Evolutionary conservation across 64 coral and sea anemone species (phyloP).

Genomic region (Montipora sp.): DNA sequence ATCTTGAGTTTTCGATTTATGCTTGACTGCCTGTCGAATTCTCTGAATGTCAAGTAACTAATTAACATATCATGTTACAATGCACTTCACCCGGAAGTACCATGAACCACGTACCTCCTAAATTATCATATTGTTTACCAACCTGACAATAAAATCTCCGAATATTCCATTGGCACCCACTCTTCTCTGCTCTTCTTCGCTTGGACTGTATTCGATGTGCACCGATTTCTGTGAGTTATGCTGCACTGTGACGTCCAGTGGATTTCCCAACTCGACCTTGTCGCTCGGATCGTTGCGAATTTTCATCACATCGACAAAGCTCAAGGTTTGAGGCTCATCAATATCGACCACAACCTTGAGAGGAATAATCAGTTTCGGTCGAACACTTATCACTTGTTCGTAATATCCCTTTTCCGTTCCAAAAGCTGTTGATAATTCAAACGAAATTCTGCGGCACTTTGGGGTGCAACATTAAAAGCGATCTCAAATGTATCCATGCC

Average conservation of each 20-base stretch:
- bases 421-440: slow-evolving; percentile 70
- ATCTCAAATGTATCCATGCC: slow-evolving; percentile 64
- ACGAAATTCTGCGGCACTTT: slow-evolving; percentile 38
- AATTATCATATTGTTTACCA: neutral
- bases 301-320: slow-evolving; percentile 56
- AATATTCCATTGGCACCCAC: slow-evolving; percentile 41
- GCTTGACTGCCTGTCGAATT: too few relatives aligned
- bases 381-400: slow-evolving; percentile 57
- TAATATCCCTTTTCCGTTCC: slow-evolving; percentile 48
- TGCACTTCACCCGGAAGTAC: too few relatives aligned
- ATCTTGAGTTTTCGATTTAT: too few relatives aligned
- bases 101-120: too few relatives aligned
- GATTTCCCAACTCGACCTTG: slow-evolving; percentile 17
- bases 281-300: slow-evolving; percentile 60
- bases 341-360: slow-evolving; percentile 32
- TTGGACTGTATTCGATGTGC: slow-evolving; percentile 48
- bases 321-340: slow-evolving; percentile 45
- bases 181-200: slow-evolving; percentile 37
- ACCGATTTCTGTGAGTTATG: slow-evolving; percentile 10
- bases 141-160: slow-evolving; percentile 69
- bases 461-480: slow-evolving; percentile 36
- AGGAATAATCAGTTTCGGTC: slow-evolving; percentile 45
- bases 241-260: neutral
- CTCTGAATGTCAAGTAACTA: too few relatives aligned
- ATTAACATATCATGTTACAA: too few relatives aligned